Percentiles rank a stretch among this genome's conserved stretches.
Conservation (phyloP, 2,888 invertebrate genomes). For the Heliconius cydno region DNA sequence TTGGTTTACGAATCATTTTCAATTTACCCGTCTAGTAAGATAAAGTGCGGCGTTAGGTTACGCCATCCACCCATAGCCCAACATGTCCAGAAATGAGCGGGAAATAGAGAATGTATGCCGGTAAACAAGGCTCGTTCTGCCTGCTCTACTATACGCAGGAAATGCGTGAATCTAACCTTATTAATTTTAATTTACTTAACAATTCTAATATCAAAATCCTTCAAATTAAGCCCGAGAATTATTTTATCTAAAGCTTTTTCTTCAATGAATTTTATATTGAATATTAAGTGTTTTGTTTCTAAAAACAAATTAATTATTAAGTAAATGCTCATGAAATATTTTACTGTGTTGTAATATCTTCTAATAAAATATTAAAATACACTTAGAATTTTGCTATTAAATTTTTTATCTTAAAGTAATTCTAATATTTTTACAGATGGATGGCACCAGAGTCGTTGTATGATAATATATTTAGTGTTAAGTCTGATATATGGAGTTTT, state of each 20-base stretch:
- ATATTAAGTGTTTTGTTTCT: not conserved
- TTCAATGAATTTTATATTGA: not conserved
- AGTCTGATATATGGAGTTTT: slow-evolving; percentile 98
- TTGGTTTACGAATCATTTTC: not conserved
- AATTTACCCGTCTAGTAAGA: not conserved
- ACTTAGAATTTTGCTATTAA: not conserved
- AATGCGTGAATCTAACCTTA: not conserved
- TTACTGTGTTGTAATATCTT: too few species aligned
- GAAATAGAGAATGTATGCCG: not conserved
- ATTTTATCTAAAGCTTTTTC: not conserved
- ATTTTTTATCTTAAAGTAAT: not conserved
- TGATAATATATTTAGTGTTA: slow-evolving; percentile 96
- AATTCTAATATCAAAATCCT: not conserved
- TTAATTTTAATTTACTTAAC: not conserved
- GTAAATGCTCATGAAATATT: too few species aligned
- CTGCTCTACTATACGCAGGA: not conserved
- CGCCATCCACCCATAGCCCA: too few species aligned
- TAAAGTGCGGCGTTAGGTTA: too few species aligned
- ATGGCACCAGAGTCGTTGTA: slow-evolving; percentile 98
- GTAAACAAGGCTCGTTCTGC: not conserved
- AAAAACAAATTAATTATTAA: not conserved
- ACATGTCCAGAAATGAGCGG: not conserved
- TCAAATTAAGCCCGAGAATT: not conserved
- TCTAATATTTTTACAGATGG: slow-evolving; percentile 85
- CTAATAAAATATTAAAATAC: not conserved